Evolutionary conservation across 2,797 vertebrate genomes (phyloP).

Genomic region (Scleropages formosus): DNA sequence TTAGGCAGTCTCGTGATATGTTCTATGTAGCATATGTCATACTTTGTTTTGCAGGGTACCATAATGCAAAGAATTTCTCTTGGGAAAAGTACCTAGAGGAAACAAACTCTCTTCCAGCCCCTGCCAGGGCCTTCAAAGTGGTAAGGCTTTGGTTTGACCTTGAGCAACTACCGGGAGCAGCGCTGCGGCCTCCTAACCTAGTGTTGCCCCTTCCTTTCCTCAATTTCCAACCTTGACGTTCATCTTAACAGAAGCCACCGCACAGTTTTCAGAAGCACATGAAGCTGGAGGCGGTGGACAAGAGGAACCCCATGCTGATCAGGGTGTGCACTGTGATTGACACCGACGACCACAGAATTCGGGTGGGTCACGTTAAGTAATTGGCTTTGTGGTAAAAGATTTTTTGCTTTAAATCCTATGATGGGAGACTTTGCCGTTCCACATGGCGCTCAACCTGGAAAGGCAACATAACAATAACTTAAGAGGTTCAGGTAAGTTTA

Average conservation of each 20-base stretch:
- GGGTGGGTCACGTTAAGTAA: constrained; percentile 57
- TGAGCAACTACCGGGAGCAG: neutral
- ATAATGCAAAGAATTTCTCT: constrained; percentile 73
- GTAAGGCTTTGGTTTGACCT: constrained; percentile 48
- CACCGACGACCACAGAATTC: constrained; percentile 75
- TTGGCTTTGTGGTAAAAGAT: neutral
- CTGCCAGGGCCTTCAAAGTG: constrained; percentile 82
- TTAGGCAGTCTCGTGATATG: too few species aligned
- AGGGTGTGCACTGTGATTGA: constrained; percentile 76
- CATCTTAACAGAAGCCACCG: constrained; percentile 66
- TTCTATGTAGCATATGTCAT: neutral
- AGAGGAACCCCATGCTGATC: constrained; percentile 75
- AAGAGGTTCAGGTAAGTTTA: too few species aligned
- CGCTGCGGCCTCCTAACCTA: constrained; percentile 21
- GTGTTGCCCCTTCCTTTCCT: neutral
- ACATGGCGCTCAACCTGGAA: neutral
- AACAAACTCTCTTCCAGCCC: constrained; percentile 76
- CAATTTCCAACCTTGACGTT: neutral
- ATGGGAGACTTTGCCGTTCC: neutral
- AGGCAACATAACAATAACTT: too few species aligned
- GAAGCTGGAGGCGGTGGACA: constrained; percentile 80
- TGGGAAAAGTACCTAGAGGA: constrained; percentile 83
- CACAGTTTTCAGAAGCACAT: constrained; percentile 79
- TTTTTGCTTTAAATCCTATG: too few species aligned
- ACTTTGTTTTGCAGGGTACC: constrained; percentile 60